Evolutionary conservation across 2,888 invertebrate genomes (phyloP), one percentile per base, ranked within the genome.

Genomic region (Biston stratarius): DNA sequence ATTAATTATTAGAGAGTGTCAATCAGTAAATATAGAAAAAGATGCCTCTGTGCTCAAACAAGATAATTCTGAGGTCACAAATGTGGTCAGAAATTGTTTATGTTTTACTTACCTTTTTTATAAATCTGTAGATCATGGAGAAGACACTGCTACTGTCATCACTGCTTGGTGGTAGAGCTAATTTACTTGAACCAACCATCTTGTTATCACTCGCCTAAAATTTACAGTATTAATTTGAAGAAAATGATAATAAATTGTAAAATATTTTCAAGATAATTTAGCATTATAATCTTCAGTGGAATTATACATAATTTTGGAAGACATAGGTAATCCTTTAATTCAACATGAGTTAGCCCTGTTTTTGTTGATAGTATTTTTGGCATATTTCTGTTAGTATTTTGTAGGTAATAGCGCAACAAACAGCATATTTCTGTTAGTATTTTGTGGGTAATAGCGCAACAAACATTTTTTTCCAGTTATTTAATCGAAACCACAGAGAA

Each of bases 41-140:
- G 24, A 24, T 24, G 24, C 24, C 24, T 24, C 24, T 24, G 24
- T 24, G 24, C 24, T 24, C 24, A 24, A 24, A 24, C 24, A n/a
- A n/a, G 24, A 24, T 3, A 24, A 24, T 24, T 24, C 24, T 24
- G 24, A 24, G 24, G 24, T 3, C 24, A 3, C 24, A 24, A 24
- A 24, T 24, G 24, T 24, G 3, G 24, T 1, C 24, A 2, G 1
- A 24, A 1, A 24, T 24, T 24, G 3, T 24, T 24, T 24, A 55
- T 15, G 36, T 15, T 7, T 42, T 38, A 68, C 82, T 81, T 83
- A 95, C 95, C 90, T 96, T 96, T 85, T 96, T 96, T 40, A 95
- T 92, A 71, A 95, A 94, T 78, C 95, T 94, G 78, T 95, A 96
- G 61, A 96, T 88, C 72, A 95, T 86, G 34, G 95, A 94, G 61